Evolutionary conservation across 2,113 vertebrate species (phyloP), one percentile per base, ranked within the genome.

Genomic region (Coregonus clupeaformis): DNA sequence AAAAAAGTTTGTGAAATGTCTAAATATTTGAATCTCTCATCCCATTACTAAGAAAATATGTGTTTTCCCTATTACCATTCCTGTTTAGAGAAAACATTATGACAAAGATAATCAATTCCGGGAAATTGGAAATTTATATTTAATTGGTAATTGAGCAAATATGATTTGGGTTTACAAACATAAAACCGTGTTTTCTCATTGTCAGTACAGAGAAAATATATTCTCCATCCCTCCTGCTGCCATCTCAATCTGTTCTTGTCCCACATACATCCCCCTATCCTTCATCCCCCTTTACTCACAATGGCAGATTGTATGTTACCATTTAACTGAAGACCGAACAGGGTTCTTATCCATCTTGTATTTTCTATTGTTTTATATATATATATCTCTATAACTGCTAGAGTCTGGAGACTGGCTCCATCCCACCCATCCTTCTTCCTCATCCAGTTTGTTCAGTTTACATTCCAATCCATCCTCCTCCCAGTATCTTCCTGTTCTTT

Each of bases 401-500:
- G 80, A 87, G 78, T 87, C 85, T 83, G 80, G 77, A 81, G 84
- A 71, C 86, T 78, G 87, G 88, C 80, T 72, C 74, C 72, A 42
- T 87, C 55, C 1, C 71, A 52, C 81, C 55, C 4, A 20, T 77
- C 66, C 77, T 42, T 36, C 63, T 77, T 70, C 74, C 80, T 45
- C 57, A 60, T 20, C 80, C 72, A 1, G 47, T 91, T 83, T 52
- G 83, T 87, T 81, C 76, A 64, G 60, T 87, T 89, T 86, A 60
- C 20, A 49, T 69, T 63, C 7, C 49, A 63, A 25, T 20, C 80
- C 84, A 84, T 89, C 84, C 88, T 90, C 82, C 82, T 89, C 92
- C 91, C 91, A 87, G 89, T 91, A 92, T 90, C 92, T 92, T 88
- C 92, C 91, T 94, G 93, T 94, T 94, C 92, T 94, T 94, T 93